Evolutionary conservation across 2,888 invertebrate genomes (phyloP), one percentile per base, ranked within the genome.

Genomic region (Alviniconcha strummeri): DNA sequence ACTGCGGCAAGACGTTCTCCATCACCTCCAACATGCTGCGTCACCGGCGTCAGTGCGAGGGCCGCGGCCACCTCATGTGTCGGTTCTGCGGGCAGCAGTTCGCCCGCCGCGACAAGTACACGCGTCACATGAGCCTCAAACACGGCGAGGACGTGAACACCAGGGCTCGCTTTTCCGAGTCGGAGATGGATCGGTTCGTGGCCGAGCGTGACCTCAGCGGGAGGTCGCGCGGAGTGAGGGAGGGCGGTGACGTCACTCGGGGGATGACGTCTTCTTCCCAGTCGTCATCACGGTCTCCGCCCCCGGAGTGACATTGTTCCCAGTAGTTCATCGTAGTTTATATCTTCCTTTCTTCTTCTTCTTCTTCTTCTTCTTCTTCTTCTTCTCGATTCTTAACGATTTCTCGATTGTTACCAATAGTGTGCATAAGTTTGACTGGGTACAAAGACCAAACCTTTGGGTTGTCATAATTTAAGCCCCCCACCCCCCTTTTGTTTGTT

Each of bases 41-140:
- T 4, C 85, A 85, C 71, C 80, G 79, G 36, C 83, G 84, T 56
- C 80, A 84, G 69, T 85, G 85, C 69, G 81, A 82, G 36, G 85
- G 83, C 56, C 64, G 64, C 5, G 57, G 83, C 36, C 83, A 83
- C 74, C 82, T 80, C 57, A 80, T 80, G n/a, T 86, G 86, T 74
- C 82, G 80, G 5, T 13, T 76, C 8, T 85, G 85, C 72, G 82
- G 82, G 52, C 56, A 79, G 57, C 52, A 76, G 52, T 86, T 86
- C 72, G 72, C 75, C 75, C 79, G 84, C 8, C 77, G 83, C 5
- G 86, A 86, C 57, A 83, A 84, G 57, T 80, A 84, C 74, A 71
- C 57, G 52, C 67, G 55, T 17, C 85, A 85, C 71, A 36, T 84
- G 9, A 72, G 71, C 13, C 74, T n/a, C 55, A 17, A n/a, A 5